phyloP scores from a whole-genome alignment of 2,888 invertebrate genomes.

The Drosophila rubida region DNA sequence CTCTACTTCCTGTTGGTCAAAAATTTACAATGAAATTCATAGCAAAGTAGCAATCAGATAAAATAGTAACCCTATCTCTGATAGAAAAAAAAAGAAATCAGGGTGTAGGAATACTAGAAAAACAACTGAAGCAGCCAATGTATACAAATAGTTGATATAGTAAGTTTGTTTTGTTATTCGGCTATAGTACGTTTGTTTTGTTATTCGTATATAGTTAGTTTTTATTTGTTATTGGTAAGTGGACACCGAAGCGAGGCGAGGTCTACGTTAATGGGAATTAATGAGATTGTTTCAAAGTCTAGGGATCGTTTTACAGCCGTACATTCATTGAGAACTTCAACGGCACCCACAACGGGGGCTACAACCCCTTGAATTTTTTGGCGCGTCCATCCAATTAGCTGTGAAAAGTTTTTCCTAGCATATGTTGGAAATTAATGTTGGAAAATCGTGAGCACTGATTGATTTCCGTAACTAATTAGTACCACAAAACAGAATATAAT shows the following conservation, averaged over 20 bases:
- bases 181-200: constrained; percentile 16
- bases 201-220: neutral
- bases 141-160: constrained; percentile 56
- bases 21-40: constrained; percentile 43
- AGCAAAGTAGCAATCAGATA: neutral
- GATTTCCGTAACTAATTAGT: constrained; percentile 63
- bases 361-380: constrained; percentile 39
- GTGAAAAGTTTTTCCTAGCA: constrained; percentile 60
- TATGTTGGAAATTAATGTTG: constrained; percentile 62
- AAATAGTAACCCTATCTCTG: constrained; percentile 41
- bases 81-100: neutral
- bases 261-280: constrained; percentile 70
- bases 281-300: constrained; percentile 55
- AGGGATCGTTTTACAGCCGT: constrained; percentile 53
- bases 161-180: constrained; percentile 31
- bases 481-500: constrained; percentile 43
- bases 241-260: constrained; percentile 41
- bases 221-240: constrained; percentile 52
- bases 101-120: constrained; percentile 37
- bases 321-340: constrained; percentile 30
- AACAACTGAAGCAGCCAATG: constrained; percentile 35
- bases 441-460: constrained; percentile 50
- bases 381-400: constrained; percentile 64
- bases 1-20: constrained; percentile 14
- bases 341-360: constrained; percentile 17